phyloP scores from a whole-genome alignment of 1,140 invertebrate genomes.

The Belonocnema kinseyi region DNA sequence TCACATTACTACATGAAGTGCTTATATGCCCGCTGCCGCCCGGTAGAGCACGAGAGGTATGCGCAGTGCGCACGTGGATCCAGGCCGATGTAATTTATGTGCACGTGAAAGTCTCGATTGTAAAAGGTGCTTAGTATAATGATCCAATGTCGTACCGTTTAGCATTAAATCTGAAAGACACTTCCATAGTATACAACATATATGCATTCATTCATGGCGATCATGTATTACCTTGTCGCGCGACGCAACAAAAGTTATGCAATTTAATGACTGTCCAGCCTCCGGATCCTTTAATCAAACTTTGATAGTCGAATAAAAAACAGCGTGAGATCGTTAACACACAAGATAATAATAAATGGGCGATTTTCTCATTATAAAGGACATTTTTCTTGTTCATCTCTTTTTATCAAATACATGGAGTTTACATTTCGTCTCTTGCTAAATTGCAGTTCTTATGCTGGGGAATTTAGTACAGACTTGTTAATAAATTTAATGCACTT shows the following conservation, averaged over 20 bases:
- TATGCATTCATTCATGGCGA: constrained; percentile 3
- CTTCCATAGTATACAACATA: background rate
- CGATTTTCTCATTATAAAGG: too few species aligned
- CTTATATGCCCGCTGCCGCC: background rate
- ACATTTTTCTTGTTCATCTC: too few species aligned
- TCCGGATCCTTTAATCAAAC: too few species aligned
- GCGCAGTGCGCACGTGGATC: constrained; percentile 28
- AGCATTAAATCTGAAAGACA: constrained; percentile 42
- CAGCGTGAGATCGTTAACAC: too few species aligned
- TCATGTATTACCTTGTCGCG: constrained; percentile 2
- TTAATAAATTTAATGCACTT: too few species aligned
- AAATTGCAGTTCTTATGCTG: too few species aligned
- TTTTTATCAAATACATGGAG: too few species aligned
- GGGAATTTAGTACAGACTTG: too few species aligned
- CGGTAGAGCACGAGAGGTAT: constrained; percentile 12
- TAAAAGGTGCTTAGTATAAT: constrained; percentile 37
- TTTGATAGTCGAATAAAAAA: too few species aligned
- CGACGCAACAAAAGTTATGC: constrained; percentile 3
- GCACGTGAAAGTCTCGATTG: constrained; percentile 42
- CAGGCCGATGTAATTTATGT: constrained; percentile 40
- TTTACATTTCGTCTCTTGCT: too few species aligned
- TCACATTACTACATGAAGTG: constrained; percentile 16
- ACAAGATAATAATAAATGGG: too few species aligned
- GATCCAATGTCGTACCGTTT: constrained; percentile 34
- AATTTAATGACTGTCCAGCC: background rate